These are phyloP conservation scores for Orbicella faveolata DNA, from an alignment of 64 coral and sea anemone genomes.

Conservation along the genomic window DNA sequence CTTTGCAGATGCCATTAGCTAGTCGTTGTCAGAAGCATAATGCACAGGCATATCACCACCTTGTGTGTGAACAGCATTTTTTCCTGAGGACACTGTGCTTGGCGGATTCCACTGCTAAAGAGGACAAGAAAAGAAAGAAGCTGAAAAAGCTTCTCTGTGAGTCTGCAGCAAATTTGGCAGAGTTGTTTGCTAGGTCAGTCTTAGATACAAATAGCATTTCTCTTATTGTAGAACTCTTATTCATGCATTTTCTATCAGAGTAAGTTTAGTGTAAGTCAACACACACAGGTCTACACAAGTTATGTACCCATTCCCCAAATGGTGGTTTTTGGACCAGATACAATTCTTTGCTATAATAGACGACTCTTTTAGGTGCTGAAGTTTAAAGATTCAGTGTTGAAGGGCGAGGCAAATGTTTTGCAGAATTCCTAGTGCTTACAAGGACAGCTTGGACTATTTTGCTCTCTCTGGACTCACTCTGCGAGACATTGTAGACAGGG, in stretches of 20 bases:
- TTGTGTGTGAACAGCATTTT: conserved; percentile 87
- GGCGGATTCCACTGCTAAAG: conserved; percentile 8
- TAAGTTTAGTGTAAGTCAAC: no score
- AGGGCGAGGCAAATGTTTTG: not conserved
- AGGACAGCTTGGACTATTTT: conserved; percentile 65
- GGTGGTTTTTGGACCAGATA: no score
- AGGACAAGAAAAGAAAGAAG: conserved; percentile 62
- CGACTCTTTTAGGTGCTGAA: not conserved
- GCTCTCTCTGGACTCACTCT: conserved; percentile 66
- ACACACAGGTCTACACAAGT: no score
- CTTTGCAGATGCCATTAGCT: conserved; percentile 79
- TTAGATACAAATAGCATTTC: not conserved
- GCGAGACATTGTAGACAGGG: conserved; percentile 70
- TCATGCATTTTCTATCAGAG: no score
- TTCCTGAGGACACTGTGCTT: conserved; percentile 76
- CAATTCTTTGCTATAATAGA: no score
- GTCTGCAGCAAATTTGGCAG: conserved; percentile 77
- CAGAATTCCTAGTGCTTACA: conserved; percentile 32
- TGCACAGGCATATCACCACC: conserved; percentile 75
- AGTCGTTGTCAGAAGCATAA: conserved; percentile 88
- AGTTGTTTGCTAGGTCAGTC: conserved; percentile 62
- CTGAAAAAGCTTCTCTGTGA: conserved; percentile 63
- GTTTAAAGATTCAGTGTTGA: not conserved
- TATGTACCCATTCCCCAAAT: no score
- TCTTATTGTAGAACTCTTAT: no score